Evolutionary conservation across 2,888 invertebrate species (phyloP).

Genomic region (Acheta domesticus): DNA sequence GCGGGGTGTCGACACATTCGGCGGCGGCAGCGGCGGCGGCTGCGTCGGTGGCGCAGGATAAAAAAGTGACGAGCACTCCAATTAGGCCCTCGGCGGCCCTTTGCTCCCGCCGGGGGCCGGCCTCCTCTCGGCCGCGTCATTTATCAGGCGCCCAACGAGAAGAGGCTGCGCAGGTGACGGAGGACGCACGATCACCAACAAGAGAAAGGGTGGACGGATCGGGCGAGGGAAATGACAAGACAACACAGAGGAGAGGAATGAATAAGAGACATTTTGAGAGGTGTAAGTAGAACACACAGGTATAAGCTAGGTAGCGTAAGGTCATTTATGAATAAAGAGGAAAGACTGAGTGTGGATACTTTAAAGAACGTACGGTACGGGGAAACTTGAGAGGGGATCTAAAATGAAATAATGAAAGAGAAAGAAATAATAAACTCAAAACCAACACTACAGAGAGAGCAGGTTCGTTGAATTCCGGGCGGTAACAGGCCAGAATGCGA

Average conservation of each 20-base stretch:
- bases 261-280: too few species aligned
- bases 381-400: too few species aligned
- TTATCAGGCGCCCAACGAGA: not conserved
- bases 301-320: too few species aligned
- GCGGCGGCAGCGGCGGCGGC: not conserved
- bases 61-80: constrained; percentile 7
- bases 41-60: not conserved
- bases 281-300: too few species aligned
- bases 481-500: too few species aligned
- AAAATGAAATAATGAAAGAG: too few species aligned
- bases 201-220: not conserved
- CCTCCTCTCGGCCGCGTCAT: not conserved
- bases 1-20: not conserved
- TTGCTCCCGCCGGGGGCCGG: not conserved
- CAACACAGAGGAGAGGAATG: not conserved
- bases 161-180: not conserved
- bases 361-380: too few species aligned
- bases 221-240: not conserved
- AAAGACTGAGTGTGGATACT: too few species aligned
- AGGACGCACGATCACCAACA: not conserved
- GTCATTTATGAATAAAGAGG: too few species aligned
- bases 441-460: too few species aligned
- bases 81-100: not conserved
- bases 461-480: too few species aligned
- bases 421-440: too few species aligned